Evolutionary conservation across 1,140 invertebrate genomes (phyloP), one percentile per base, ranked within the genome.

Genomic region (Cryptotermes secundus): DNA sequence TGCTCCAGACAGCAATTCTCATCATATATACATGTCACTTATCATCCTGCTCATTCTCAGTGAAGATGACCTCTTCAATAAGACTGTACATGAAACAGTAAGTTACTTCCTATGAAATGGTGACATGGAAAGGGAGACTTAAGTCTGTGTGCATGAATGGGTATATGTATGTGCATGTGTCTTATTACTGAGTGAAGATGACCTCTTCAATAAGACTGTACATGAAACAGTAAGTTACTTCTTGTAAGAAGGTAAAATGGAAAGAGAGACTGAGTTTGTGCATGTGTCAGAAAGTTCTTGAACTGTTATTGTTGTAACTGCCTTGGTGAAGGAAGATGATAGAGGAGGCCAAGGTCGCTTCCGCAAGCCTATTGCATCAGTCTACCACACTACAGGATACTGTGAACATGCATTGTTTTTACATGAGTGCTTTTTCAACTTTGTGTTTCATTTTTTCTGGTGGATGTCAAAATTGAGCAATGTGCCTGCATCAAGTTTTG

Each of bases 11-110:
- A 96, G 95, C 88, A 97, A 95, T 86, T 99, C 97, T 0, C 98
- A 99, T 92, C 98, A 99, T 89, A 98, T 99, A 87, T 99, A 99
- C 90, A 99, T 99, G 97, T 98, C 98, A 0, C 92, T 99, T 6
- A 99, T 99, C 84, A 97, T 99, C 34, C 90, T 99, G 34, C 92
- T 99, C 14, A 99, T 99, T 87, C 91, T 99, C 7, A 99, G 97
- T 83, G 99, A 99, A 91, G 98, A 99, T 90, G 97, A 99, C 86
- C 91, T 94, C 12, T 99, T 99, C 88, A 99, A 98, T 90, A 97
- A 97, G 90, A 94, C 94, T 86, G 94, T 99, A 81, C 98, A 99
- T 90, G 94, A 97, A 90, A 97, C 97, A 88, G 97, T 99, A 91
- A 95, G 95, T 94, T 87, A 79, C 26, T 31, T 83, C 65, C 42